Base-by-base conservation (phyloP, 2,797 vertebrate genomes). In the Ptychobarbus kaznakovi region DNA sequence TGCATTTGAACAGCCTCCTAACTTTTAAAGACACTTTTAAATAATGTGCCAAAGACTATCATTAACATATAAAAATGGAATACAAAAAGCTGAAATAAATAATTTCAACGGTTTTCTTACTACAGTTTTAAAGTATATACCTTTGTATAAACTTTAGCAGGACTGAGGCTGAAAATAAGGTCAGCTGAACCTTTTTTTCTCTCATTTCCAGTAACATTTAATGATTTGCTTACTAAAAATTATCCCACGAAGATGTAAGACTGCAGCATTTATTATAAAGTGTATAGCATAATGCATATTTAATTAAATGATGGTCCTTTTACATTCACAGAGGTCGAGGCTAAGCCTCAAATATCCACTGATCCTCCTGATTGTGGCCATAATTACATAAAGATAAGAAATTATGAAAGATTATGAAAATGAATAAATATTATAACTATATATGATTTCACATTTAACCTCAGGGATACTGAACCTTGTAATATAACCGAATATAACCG, bases 301-400 rank as follows among this genome's bases (percentile, higher is more conserved):
- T 58, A 77, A 77, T 77, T 32, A 77, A 58, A 77, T 40, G 2
- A 77, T n/a, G 66, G 35, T 20, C 32, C 75, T 4, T 58, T 77
- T 40, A n/a, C 51, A 40, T 38, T 15, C 28, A 76, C 35, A 40
- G 75, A 77, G 13, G 75, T 16, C 32, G 16, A 51, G 1, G 44
- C 2, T 51, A 32, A 74, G 25, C 44, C 25, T 18, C 13, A 74
- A 74, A 74, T 51, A 51, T 32, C 72, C 25, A 74, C n/a, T 32
- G 35, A 61, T 22, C 53, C 13, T 61, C 61, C 53, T 42, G 22
- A 61, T 4, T 13, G 3, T 22, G 15, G 35, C 22, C 53, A 61
- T 16, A 7, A 58, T 40, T 58, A 58, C 35, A 77, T 40, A 5
- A 77, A 9, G 32, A 58, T n/a, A 53, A n/a, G 7, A 58, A 56